Evolutionary conservation across 2,797 vertebrate species (phyloP).

Genomic region (Garrulus glandarius): DNA sequence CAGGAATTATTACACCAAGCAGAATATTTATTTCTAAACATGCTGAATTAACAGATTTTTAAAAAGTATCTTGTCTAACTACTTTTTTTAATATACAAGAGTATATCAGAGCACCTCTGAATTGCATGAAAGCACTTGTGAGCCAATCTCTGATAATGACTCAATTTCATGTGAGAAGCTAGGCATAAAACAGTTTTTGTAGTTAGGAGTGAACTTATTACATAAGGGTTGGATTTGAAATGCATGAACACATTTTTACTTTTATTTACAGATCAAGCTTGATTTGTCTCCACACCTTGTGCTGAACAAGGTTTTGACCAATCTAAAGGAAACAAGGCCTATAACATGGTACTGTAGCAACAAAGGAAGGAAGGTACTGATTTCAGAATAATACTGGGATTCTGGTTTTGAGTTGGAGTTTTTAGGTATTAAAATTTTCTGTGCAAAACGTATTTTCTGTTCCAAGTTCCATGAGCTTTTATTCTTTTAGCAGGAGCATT

Average conservation of each 20-base stretch:
- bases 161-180: neutral
- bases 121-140: neutral
- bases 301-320: neutral
- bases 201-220: neutral
- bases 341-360: neutral
- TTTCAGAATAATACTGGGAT: neutral
- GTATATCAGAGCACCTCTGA: neutral
- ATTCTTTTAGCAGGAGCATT: neutral
- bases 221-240: neutral
- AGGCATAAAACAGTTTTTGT: neutral
- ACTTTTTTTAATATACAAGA: neutral
- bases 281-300: neutral
- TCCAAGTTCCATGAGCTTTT: neutral
- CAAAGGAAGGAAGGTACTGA: neutral
- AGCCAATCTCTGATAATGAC: neutral
- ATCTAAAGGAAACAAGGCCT: neutral
- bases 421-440: neutral
- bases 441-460: neutral
- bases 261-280: neutral
- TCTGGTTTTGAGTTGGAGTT: neutral
- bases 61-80: neutral
- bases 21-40: neutral
- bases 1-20: neutral
- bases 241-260: neutral
- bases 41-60: neutral